Base-by-base conservation (phyloP, 2,888 invertebrate genomes). In the Cerastoderma edule region DNA sequence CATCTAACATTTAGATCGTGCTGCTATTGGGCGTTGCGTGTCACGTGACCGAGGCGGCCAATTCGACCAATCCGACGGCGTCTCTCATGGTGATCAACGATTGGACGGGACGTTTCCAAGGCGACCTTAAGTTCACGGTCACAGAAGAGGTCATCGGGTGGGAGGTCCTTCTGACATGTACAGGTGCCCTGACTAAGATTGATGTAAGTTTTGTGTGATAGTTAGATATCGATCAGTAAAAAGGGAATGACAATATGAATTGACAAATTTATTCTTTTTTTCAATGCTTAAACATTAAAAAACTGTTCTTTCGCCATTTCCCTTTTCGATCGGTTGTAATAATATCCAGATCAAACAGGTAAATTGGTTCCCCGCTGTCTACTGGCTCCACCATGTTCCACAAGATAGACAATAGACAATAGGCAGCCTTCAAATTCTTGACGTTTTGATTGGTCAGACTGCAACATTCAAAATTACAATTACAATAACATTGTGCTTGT, bases 131-230 rank as follows among this genome's bases (percentile, higher is more conserved):
- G 28, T 76, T 85, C 53, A 67, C 74, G 0, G 63, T 87, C 24
- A 67, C 68, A 19, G 72, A 83, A 22, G 76, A 81, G 13, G 39
- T 82, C 0, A 72, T 75, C 19, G 85, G 85, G 0, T 87, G 87
- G 87, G 79, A 83, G 33, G 79, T 83, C 13, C 76, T 77, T 13
- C 60, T 86, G 2, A 78, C 46, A n/a, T 86, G 85, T 53, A 69
- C 77, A 1, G 75, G 60, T 30, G 79, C 83, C 4, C 78, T 85
- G 10, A 77, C 75, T 0, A 68, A 72, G n/a, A 33, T 83, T 19
- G 67, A 79, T 22, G 83, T 83, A 48, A 1, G 66, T 65, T 27
- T 39, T 39, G n/a, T 22, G 53, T 53, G 53, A 39, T 39, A 39
- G 16, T n/a, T n/a, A n/a, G n/a, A n/a, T n/a, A n/a, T n/a, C n/a